Percentiles rank a stretch among this genome's conserved stretches.
These are phyloP conservation scores for Porites cylindrica DNA, from an alignment of 92 coral and sea anemone species.

Conservation along the genomic window DNA sequence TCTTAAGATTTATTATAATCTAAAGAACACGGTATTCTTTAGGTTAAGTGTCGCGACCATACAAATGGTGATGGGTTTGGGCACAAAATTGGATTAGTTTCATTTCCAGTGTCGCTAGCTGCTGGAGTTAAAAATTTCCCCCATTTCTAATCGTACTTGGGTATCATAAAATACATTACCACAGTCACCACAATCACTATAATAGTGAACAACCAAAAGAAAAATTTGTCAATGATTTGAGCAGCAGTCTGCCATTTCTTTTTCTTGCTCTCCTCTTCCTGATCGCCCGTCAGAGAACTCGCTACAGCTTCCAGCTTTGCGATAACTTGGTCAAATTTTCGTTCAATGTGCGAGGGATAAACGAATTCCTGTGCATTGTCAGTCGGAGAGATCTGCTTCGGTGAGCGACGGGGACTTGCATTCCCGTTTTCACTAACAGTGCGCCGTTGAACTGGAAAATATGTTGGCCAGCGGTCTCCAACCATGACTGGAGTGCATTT, in stretches of 20 bases:
- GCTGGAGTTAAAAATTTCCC: background rate
- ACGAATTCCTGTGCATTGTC: constrained; percentile 20
- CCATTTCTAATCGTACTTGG: constrained; percentile 32
- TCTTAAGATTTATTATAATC: no score
- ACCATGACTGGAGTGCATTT: constrained; percentile 26
- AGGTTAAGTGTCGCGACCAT: no score
- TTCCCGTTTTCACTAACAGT: constrained; percentile 47
- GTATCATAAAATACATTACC: constrained; percentile 78
- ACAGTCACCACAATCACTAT: constrained; percentile 74
- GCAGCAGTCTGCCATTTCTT: constrained; percentile 93
- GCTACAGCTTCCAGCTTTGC: constrained; percentile 64
- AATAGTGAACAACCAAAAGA: constrained; percentile 82
- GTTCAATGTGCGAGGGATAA: constrained; percentile 52
- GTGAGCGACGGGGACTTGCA: constrained; percentile 50
- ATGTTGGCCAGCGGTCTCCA: constrained; percentile 62
- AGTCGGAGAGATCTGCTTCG: constrained; percentile 6
- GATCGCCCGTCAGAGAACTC: constrained; percentile 59
- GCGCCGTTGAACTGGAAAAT: constrained; percentile 59
- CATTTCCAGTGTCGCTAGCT: no score
- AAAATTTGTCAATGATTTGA: constrained; percentile 79
- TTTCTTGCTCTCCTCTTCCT: constrained; percentile 63
- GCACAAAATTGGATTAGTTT: no score
- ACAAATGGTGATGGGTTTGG: no score
- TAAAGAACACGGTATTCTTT: no score
- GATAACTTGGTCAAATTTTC: constrained; percentile 73